Percentiles rank a stretch among this genome's conserved stretches.
Evolutionary conservation across 2,797 vertebrate genomes (phyloP).

Genomic region (Parauchenoglanis punctatus): DNA sequence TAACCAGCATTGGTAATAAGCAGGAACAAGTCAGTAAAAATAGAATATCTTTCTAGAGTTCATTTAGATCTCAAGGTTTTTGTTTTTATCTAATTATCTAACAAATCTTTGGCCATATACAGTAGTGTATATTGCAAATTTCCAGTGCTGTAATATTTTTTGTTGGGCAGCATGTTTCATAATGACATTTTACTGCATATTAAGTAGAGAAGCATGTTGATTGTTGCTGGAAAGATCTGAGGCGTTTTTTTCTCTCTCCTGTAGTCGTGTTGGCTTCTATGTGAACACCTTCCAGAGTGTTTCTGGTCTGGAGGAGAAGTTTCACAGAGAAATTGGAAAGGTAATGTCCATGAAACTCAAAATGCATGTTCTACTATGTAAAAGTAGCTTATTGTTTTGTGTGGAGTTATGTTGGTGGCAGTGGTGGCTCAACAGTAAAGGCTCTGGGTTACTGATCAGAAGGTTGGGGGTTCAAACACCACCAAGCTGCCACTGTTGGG

Average conservation of each 20-base stretch:
- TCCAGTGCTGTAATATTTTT: background rate
- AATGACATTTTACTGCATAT: background rate
- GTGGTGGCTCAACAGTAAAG: no score
- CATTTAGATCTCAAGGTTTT: background rate
- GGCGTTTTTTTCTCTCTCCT: slow-evolving; percentile 10
- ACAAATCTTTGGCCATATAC: background rate
- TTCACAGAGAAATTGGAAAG: slow-evolving; percentile 97
- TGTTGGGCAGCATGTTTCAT: background rate
- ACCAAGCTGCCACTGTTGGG: no score
- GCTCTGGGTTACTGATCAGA: no score
- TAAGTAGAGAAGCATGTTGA: background rate
- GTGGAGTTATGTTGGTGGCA: background rate
- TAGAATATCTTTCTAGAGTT: background rate
- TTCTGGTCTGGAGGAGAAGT: slow-evolving; percentile 95
- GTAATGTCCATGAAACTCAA: slow-evolving; percentile 71
- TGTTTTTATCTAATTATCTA: background rate
- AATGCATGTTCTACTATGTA: background rate
- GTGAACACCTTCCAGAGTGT: slow-evolving; percentile 99
- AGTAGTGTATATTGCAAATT: background rate
- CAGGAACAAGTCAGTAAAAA: background rate
- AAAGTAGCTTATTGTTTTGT: slow-evolving; percentile 1
- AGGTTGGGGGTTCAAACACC: no score
- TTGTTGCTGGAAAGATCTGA: background rate
- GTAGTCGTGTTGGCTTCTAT: slow-evolving; percentile 96
- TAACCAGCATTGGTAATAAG: background rate